Evolutionary conservation across 2,797 vertebrate genomes (phyloP), one percentile per base, ranked within the genome.

Genomic region (Tapera naevia): DNA sequence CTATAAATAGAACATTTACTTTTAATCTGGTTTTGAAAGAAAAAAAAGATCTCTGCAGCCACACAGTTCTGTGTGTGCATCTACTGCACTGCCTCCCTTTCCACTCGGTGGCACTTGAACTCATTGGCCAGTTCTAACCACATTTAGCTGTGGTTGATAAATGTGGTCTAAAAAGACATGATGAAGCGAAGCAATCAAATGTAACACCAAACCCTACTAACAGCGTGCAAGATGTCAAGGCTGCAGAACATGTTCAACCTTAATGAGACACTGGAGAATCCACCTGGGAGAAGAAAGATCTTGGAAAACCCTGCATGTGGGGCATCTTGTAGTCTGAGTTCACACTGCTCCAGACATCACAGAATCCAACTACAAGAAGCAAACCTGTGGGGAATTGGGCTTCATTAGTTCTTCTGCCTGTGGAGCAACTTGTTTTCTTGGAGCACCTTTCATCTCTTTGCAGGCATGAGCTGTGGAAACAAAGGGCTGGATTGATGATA

Each of bases 381-480:
- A 91, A 91, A 75, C 28, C 86, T 23, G 5, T 1, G 0, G 82
- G 94, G 86, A 93, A 60, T 16, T 76, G 69, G 64, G 69, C 64
- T 89, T 80, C 69, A 15, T 80, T 62, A 67, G 48, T 50, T n/a
- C 45, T 28, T 72, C 64, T 28, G 58, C 50, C 70, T 45, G 64
- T 0, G 0, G 43, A 69, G 35, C 18, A 43, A 80, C 78, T 67
- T 67, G 45, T 89, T 89, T 86, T 27, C 82, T 56, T 67, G 67
- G 84, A 85, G 54, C 81, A 87, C 33, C 74, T 95, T 87, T 93
- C 89, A 95, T 91, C 73, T 89, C 73, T 21, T 41, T 1, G 37
- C 69, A 45, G 51, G 60, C 39, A 58, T 3, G 5, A 76, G 89
- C 45, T 4, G 39, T 7, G 10, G 91, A 84, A 84, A 80, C 82